phyloP scores from a whole-genome alignment of 2,113 vertebrate species.

The Psittacula cyanocephala region DNA sequence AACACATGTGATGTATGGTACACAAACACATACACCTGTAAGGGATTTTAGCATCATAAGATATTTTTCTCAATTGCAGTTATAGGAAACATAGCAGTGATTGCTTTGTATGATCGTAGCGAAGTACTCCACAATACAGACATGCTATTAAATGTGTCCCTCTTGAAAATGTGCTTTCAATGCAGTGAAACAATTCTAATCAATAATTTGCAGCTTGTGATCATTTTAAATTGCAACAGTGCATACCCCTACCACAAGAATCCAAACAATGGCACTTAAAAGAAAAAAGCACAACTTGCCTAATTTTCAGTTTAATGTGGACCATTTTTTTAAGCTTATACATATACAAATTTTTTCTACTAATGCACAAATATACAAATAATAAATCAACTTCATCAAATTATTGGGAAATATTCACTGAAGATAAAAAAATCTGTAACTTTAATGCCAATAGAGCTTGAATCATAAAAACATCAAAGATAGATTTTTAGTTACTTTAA shows the following conservation, averaged over 20 bases:
- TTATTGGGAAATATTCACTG: not conserved
- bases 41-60: not conserved
- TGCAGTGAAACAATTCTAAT: not conserved
- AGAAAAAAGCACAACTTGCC: not conserved
- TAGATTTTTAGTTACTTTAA: constrained; percentile 42
- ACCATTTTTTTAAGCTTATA: not conserved
- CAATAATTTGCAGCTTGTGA: not conserved
- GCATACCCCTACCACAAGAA: not conserved
- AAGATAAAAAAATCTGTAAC: not conserved
- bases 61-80: not conserved
- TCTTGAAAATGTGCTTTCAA: not conserved
- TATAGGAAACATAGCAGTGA: not conserved
- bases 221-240: not conserved
- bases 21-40: not conserved
- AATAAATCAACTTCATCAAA: not conserved
- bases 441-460: not conserved
- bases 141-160: not conserved
- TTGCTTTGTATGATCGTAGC: not conserved
- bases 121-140: not conserved
- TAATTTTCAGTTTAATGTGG: not conserved
- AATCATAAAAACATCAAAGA: constrained; percentile 38
- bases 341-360: not conserved
- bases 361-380: constrained; percentile 25
- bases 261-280: not conserved
- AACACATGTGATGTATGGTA: not conserved